Conservation (phyloP, 1,140 invertebrate species). For the Rhagoletis pomonella region DNA sequence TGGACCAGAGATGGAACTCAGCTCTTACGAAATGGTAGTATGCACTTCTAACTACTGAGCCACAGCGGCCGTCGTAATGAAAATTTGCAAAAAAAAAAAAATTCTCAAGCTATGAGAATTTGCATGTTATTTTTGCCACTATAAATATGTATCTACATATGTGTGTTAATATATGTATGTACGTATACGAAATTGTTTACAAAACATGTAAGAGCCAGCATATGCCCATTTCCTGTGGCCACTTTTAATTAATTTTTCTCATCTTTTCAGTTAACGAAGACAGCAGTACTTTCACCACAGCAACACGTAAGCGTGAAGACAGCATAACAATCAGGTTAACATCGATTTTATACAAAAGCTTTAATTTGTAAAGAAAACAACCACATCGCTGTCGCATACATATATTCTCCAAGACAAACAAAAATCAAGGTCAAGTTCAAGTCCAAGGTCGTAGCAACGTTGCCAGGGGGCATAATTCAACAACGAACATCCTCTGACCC, state of each 20-base stretch:
- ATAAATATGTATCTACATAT: too few relatives aligned
- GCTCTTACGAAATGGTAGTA: too few relatives aligned
- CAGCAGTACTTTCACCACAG: not conserved
- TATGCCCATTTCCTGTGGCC: not conserved
- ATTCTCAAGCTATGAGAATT: too few relatives aligned
- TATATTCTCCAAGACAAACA: not conserved
- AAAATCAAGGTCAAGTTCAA: constrained; percentile 54
- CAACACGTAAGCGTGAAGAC: constrained; percentile 5
- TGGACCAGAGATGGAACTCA: too few relatives aligned
- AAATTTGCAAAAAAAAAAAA: too few relatives aligned
- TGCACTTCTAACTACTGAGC: too few relatives aligned
- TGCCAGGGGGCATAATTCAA: not conserved
- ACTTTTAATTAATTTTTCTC: not conserved
- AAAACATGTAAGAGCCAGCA: not conserved
- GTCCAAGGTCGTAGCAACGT: constrained; percentile 13
- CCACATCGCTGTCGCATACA: not conserved
- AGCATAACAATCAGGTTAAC: not conserved
- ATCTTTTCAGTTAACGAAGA: not conserved
- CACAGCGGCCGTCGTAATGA: too few relatives aligned
- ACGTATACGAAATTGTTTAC: too few relatives aligned
- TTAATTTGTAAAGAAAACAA: not conserved
- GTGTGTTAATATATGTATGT: too few relatives aligned
- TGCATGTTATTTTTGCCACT: too few relatives aligned
- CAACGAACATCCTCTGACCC: not conserved
- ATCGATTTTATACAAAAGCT: not conserved